Evolutionary conservation across 2,888 invertebrate species (phyloP), one percentile per base, ranked within the genome.

Genomic region (Notodonta dromedarius): DNA sequence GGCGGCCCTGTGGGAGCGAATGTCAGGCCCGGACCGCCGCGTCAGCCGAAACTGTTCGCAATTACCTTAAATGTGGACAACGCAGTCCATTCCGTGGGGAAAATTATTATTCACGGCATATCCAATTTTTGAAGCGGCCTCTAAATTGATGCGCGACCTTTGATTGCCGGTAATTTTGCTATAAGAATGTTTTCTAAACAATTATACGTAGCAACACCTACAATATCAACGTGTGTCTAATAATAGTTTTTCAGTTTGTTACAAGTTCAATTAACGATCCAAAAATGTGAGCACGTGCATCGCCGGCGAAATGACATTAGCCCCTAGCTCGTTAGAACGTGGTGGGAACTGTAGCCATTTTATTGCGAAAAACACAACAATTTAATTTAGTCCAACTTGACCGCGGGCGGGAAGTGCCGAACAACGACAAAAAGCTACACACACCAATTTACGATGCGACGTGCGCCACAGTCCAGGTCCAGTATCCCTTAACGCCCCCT

Each of bases 51-150:
- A 93, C 90, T 88, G 90, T 83, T 88, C 83, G 88, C 90, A 93
- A 93, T 93, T 93, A 93, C 89, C 91, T 91, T 91, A 90, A 93
- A 93, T 90, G 90, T 93, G 91, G 91, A 91, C 92, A 93, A 90
- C 90, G 85, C 88, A 87, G 85, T 86, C 80, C 82, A 84, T 73
- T 89, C 91, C 89, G 74, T 76, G 69, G 91, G 92, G 93, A 90
- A 86, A 88, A 90, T 90, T 89, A 91, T 89, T 90, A 93, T 93
- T 92, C 88, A 87, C 84, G 85, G 88, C 89, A 88, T 88, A 87
- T 85, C 86, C 87, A 89, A 88, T 91, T 91, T 93, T 90, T 90
- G 85, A 83, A 76, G 77, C 73, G 73, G 71, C 48, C 58, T 83
- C 87, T 86, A 89, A 89, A 90, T 91, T 90, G 83, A 85, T 80